phyloP scores from a whole-genome alignment of 1,140 invertebrate genomes.

The Drosophila pandora region DNA sequence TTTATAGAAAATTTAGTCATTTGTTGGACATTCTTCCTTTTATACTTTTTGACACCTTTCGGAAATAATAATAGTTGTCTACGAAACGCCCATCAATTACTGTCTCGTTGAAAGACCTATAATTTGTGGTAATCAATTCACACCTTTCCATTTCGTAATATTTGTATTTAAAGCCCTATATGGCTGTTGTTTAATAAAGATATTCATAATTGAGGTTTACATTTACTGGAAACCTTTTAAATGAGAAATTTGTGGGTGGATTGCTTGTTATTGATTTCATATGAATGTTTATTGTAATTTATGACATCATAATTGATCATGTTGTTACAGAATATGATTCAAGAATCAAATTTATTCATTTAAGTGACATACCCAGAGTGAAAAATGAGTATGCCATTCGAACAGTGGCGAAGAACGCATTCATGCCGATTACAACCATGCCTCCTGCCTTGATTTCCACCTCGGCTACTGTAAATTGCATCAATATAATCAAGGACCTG shows the following conservation, averaged over 20 bases:
- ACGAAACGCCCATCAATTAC: constrained; percentile 17
- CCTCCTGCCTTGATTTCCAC: constrained; percentile 42
- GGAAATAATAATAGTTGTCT: not conserved
- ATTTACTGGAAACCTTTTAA: no score
- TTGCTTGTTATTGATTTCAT: no score
- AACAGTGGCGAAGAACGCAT: constrained; percentile 39
- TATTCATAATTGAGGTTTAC: not conserved
- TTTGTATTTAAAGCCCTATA: not conserved
- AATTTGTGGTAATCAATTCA: constrained; percentile 31
- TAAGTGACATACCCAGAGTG: constrained; percentile 34
- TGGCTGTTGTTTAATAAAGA: constrained; percentile 2
- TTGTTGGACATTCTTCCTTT: constrained; percentile 1
- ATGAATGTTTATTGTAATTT: not conserved
- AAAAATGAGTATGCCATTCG: constrained; percentile 46
- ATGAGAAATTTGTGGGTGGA: no score
- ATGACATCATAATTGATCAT: no score
- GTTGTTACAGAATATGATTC: no score
- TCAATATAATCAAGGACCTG: constrained; percentile 26
- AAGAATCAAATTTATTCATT: not conserved
- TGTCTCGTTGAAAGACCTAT: constrained; percentile 3
- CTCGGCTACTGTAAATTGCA: constrained; percentile 26
- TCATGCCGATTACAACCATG: constrained; percentile 37
- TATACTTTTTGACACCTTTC: not conserved
- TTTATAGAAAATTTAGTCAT: not conserved
- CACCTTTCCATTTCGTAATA: constrained; percentile 12